Percentiles rank a stretch among this genome's conserved stretches.
Evolutionary conservation across 2,797 vertebrate genomes (phyloP).

Genomic region (Girardinus metallicus): DNA sequence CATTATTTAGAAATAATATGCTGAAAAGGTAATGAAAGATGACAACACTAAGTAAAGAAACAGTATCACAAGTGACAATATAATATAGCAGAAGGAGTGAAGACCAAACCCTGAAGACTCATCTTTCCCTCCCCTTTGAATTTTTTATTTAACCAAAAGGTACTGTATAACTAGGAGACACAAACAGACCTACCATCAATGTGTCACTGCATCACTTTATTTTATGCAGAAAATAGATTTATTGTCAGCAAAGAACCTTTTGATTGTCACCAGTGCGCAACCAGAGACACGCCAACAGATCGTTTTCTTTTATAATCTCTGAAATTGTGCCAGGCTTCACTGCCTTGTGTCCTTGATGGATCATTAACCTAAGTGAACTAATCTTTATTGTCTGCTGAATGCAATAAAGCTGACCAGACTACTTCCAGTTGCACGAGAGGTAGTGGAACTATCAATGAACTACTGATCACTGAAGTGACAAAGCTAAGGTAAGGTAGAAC

Average conservation of each 20-base stretch:
- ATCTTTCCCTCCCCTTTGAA: constrained; percentile 20
- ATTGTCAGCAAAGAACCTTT: neutral
- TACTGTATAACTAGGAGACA: constrained; percentile 34
- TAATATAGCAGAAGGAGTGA: neutral
- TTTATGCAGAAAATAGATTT: neutral
- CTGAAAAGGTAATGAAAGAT: constrained; percentile 7
- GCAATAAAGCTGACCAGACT: constrained; percentile 22
- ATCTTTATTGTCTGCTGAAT: constrained; percentile 61
- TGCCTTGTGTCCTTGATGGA: constrained; percentile 69
- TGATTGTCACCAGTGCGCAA: neutral
- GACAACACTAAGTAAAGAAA: constrained; percentile 2
- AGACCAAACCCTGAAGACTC: constrained; percentile 9
- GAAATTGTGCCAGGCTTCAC: constrained; percentile 29
- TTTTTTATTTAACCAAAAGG: constrained; percentile 24
- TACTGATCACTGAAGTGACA: neutral
- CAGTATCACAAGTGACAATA: neutral
- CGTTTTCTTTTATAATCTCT: constrained; percentile 45
- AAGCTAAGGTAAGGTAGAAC: neutral
- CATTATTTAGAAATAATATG: neutral
- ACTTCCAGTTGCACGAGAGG: constrained; percentile 11
- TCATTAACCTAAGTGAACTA: constrained; percentile 78
- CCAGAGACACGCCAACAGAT: neutral
- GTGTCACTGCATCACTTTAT: constrained; percentile 6
- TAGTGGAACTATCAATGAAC: constrained; percentile 13
- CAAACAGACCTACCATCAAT: constrained; percentile 3